Evolutionary conservation across 2,888 invertebrate genomes (phyloP).

Genomic region (Ormyrus pomaceus): DNA sequence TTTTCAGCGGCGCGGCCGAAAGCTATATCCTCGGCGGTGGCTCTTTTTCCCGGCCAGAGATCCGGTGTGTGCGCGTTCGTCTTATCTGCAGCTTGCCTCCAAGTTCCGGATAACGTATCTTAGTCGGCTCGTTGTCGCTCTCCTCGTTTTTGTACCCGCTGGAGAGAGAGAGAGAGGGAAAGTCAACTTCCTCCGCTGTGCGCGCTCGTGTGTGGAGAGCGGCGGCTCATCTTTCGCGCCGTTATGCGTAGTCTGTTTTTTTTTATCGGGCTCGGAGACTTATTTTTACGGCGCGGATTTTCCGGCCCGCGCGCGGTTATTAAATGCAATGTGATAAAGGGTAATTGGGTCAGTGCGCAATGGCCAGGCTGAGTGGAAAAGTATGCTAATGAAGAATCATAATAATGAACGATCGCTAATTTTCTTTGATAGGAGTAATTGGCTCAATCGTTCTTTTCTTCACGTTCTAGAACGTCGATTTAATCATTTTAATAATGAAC

Average conservation of each 20-base stretch:
- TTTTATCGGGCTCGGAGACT: background rate
- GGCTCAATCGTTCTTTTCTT: too few relatives aligned
- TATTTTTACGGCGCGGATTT: background rate
- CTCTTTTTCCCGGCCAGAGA: conserved; percentile 25
- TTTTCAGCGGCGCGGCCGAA: too few relatives aligned
- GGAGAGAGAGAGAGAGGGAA: background rate
- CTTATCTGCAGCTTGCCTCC: conserved; percentile 46
- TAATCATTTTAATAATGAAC: too few relatives aligned
- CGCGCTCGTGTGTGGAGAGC: background rate
- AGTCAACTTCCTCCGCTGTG: conserved; percentile 44
- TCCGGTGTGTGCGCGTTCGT: conserved; percentile 26
- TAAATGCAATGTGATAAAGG: conserved; percentile 23
- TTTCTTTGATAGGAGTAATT: too few relatives aligned
- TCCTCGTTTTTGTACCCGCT: background rate
- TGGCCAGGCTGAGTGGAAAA: background rate
- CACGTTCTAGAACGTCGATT: too few relatives aligned
- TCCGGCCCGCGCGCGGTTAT: background rate
- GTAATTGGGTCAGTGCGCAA: conserved; percentile 40
- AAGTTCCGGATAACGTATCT: conserved; percentile 52
- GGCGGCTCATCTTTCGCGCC: background rate
- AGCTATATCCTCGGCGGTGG: too few relatives aligned
- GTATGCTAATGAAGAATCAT: too few relatives aligned
- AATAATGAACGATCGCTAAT: too few relatives aligned
- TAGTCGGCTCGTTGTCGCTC: conserved; percentile 19
- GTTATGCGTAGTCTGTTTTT: background rate